A percentile compares a stretch with the other conserved stretches of the same genome.
Evolutionary conservation across 2,113 vertebrate genomes (phyloP).

Genomic region (Crotalus viridis): DNA sequence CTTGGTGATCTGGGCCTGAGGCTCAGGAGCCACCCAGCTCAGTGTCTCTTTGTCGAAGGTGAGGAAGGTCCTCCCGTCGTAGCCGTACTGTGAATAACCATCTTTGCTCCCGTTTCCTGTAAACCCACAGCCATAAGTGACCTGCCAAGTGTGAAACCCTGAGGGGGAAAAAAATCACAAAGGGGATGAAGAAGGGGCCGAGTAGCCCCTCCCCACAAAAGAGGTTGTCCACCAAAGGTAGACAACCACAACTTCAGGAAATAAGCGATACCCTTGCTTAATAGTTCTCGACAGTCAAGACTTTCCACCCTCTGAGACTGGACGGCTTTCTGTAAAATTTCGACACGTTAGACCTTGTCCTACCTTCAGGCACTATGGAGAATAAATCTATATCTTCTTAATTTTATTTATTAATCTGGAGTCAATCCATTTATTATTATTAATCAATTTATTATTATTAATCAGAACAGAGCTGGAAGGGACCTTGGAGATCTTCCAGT

Average conservation of each 20-base stretch:
- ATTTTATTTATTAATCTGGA: no score
- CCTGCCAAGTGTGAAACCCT: not conserved
- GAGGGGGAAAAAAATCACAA: not conserved
- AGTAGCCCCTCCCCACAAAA: not conserved
- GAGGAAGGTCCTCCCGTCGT: not conserved
- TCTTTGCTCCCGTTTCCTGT: not conserved
- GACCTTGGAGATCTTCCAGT: no score
- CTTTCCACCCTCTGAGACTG: not conserved
- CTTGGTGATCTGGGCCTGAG: not conserved
- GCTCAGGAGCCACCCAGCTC: not conserved
- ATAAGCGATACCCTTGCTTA: not conserved
- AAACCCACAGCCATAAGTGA: not conserved
- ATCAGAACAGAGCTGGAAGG: no score
- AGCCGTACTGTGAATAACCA: not conserved
- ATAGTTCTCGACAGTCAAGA: not conserved
- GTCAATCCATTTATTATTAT: no score
- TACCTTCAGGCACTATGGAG: not conserved
- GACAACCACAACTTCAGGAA: not conserved
- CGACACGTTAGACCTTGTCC: not conserved
- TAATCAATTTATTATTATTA: no score
- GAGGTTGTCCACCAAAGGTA: not conserved
- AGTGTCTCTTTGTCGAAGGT: not conserved
- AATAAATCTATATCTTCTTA: not conserved
- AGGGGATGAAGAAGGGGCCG: not conserved
- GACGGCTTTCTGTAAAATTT: not conserved